Percentiles rank a stretch among this genome's conserved stretches.
phyloP scores from a whole-genome alignment of 2,888 invertebrate genomes.

The Nemapogon koenigi region DNA sequence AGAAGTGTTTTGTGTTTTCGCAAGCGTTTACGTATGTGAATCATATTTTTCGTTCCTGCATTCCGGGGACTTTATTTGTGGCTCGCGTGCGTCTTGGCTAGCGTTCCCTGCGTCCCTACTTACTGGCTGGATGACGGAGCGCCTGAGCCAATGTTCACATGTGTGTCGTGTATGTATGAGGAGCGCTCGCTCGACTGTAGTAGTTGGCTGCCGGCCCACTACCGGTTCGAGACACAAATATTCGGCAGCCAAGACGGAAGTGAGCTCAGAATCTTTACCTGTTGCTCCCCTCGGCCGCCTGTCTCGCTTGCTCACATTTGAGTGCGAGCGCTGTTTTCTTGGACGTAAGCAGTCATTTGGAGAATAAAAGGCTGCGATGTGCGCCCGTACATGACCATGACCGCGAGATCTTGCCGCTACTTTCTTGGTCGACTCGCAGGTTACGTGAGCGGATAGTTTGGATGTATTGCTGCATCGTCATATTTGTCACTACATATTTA shows the following conservation, averaged over 20 bases:
- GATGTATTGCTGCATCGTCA: neutral
- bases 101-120: conserved; percentile 17
- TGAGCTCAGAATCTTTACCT: conserved; percentile 66
- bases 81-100: conserved; percentile 16
- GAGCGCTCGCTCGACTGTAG: conserved; percentile 26
- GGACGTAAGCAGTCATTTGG: conserved; percentile 40
- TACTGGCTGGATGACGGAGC: conserved; percentile 21
- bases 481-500: neutral
- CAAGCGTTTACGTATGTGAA: conserved; percentile 16
- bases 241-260: conserved; percentile 66
- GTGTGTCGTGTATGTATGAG: conserved; percentile 20
- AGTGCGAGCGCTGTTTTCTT: conserved; percentile 27
- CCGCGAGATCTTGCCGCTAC: conserved; percentile 45
- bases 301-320: conserved; percentile 37
- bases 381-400: conserved; percentile 53
- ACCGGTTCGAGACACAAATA: conserved; percentile 66
- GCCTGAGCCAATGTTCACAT: conserved; percentile 23
- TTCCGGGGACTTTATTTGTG: conserved; percentile 10
- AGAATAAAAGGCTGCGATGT: conserved; percentile 51
- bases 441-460: conserved; percentile 8
- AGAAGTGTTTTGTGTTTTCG: conserved; percentile 8
- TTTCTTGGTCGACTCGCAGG: conserved; percentile 38
- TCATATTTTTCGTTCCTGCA: conserved; percentile 13
- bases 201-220: conserved; percentile 59
- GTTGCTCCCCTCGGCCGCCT: conserved; percentile 61